A percentile compares a stretch with the other conserved stretches of the same genome.
These are phyloP conservation scores for Rhopalosiphum nymphaeae DNA, from an alignment of 2,888 invertebrate genomes.

Conservation along the genomic window DNA sequence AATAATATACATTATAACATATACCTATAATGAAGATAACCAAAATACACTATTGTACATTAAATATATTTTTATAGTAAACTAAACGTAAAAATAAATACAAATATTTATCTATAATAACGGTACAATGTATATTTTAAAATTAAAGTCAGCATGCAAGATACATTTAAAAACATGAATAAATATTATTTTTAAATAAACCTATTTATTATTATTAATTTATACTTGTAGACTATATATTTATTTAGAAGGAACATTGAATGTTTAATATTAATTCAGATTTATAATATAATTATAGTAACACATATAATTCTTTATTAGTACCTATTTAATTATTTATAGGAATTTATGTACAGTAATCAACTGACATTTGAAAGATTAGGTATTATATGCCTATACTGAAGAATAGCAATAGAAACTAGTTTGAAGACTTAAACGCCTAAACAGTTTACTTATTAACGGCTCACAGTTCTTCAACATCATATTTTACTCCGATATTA, in stretches of 20 bases:
- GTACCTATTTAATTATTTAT: not conserved
- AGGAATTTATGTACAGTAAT: not conserved
- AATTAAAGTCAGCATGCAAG: not conserved
- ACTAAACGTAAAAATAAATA: not conserved
- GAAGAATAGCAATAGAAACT: not conserved
- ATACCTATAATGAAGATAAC: not conserved
- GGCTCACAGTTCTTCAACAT: too few relatives aligned
- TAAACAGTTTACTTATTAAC: not conserved
- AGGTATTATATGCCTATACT: too few relatives aligned
- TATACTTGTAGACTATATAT: not conserved
- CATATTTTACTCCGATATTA: too few relatives aligned
- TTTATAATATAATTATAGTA: not conserved
- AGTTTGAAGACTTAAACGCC: not conserved
- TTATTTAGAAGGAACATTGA: not conserved
- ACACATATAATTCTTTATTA: not conserved
- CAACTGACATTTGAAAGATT: not conserved
- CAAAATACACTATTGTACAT: not conserved
- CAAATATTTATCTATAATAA: not conserved
- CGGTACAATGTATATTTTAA: not conserved
- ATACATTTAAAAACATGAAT: not conserved
- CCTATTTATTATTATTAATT: not conserved
- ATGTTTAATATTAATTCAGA: not conserved
- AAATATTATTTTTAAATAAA: not conserved
- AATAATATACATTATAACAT: not conserved
- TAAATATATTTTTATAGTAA: too few relatives aligned